Conservation (phyloP, 2,888 invertebrate genomes). For the Chrysomela aeneicollis region DNA sequence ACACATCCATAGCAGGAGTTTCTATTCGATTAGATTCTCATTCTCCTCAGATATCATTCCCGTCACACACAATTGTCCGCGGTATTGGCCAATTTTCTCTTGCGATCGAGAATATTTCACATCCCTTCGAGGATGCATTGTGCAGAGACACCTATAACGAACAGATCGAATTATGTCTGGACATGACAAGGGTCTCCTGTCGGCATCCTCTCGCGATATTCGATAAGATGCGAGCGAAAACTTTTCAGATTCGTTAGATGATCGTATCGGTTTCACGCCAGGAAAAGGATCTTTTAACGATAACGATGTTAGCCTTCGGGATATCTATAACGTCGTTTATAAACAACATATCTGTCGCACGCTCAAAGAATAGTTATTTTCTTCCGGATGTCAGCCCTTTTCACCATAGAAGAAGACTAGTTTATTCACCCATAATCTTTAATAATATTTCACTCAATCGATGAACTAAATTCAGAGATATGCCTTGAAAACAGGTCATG, state of each 20-base stretch:
- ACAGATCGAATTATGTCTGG: slow-evolving; percentile 3
- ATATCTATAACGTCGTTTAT: neutral
- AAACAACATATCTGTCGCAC: neutral
- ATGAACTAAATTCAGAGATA: too few relatives aligned
- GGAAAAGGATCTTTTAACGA: slow-evolving; percentile 3
- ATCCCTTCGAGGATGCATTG: slow-evolving; percentile 1
- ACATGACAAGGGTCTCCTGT: neutral
- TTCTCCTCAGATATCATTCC: neutral
- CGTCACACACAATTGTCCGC: slow-evolving; percentile 3
- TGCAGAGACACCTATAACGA: slow-evolving; percentile 7
- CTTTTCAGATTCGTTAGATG: neutral
- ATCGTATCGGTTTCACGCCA: neutral
- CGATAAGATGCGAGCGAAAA: neutral
- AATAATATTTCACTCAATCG: too few relatives aligned
- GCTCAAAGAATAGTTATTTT: neutral
- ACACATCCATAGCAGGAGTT: slow-evolving; percentile 1
- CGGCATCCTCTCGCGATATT: neutral
- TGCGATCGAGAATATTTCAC: neutral
- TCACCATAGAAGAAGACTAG: too few relatives aligned
- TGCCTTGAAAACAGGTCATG: too few relatives aligned
- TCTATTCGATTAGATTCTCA: neutral
- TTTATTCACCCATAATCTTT: too few relatives aligned
- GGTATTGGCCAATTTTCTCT: slow-evolving; percentile 1
- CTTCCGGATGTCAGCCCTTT: too few relatives aligned
- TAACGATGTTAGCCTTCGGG: neutral